Base-by-base conservation (phyloP, 1,140 invertebrate species). In the Sitobion miscanthi region DNA sequence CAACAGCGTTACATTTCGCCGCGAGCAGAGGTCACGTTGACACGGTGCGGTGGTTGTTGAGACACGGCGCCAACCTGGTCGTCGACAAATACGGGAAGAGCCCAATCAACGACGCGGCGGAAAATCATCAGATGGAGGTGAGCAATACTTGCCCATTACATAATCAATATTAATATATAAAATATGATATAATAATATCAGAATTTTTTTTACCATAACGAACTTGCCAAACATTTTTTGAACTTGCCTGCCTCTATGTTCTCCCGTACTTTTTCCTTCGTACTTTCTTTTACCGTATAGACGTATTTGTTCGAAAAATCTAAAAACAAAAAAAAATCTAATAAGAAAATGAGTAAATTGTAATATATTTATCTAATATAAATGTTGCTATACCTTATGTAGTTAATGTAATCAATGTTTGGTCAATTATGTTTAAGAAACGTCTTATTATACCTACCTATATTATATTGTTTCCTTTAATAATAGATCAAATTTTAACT, bases 101-200 rank as follows among this genome's bases (percentile, higher is more conserved):
- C 94, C 98, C 98, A 2, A 97, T 98, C 47, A 98, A 98, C 95
- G 98, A 98, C 95, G 98, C 98, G 0, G 98, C 97, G 42, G 98
- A 98, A 95, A 97, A 98, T 94, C 97, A 98, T 94, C 97, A 98
- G 94, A 96, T 98, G 94, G 97, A 98, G 96, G 98, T 98, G 95
- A 96, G 96, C 49, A 35, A 88, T 20, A n/a, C 47, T 88, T 52
- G 20, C 23, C 23, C 2, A 23, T 42, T 25, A 42, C 20, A 62
- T n/a, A n/a, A 30, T 30, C 3, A 4, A 62, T 8, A 25, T 62
- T 62, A 62, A 69, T 69, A 30, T 69, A 69, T 69, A 69, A 69
- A 69, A 69, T n/a, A 30, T 69, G 2, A 23, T 3, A 30, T 30
- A 11, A 69, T 69, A 69, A 4, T 11, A 30, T 4, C n/a, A 30